These are phyloP conservation scores for Plusia festucae DNA, from an alignment of 2,888 invertebrate genomes.

Conservation along the genomic window DNA sequence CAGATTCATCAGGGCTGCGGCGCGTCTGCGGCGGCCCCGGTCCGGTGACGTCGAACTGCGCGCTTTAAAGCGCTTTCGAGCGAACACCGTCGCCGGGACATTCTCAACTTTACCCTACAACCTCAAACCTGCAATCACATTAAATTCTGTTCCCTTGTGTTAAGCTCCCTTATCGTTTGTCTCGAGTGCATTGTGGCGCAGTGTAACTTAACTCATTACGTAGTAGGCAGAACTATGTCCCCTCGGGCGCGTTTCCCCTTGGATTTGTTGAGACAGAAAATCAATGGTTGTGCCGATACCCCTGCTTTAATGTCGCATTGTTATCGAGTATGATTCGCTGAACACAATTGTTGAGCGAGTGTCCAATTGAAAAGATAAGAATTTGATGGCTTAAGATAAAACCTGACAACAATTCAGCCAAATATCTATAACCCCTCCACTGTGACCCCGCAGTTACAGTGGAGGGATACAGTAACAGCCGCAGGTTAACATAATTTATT, in stretches of 20 bases:
- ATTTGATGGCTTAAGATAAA: neutral
- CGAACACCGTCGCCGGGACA: conserved; percentile 38
- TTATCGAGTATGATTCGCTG: conserved; percentile 27
- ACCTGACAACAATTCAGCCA: neutral
- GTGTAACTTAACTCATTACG: conserved; percentile 68
- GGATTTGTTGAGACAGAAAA: conserved; percentile 64
- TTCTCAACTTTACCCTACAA: conserved; percentile 48
- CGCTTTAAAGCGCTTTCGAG: conserved; percentile 50
- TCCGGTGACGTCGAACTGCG: conserved; percentile 36
- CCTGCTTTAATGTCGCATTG: conserved; percentile 55
- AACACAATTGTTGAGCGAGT: conserved; percentile 31
- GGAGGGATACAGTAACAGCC: no score
- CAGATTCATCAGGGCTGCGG: conserved; percentile 23
- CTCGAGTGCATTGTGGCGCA: conserved; percentile 15
- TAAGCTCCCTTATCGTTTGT: conserved; percentile 34
- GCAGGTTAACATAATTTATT: no score
- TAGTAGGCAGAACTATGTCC: conserved; percentile 66
- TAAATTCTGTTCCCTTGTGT: neutral
- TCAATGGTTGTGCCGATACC: conserved; percentile 66
- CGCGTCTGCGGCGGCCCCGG: conserved; percentile 25
- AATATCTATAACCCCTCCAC: no score
- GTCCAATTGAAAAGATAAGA: conserved; percentile 31
- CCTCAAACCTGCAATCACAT: conserved; percentile 17
- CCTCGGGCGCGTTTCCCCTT: conserved; percentile 60
- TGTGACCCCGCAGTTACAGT: no score